Evolutionary conservation across 2,888 invertebrate species (phyloP).

Genomic region (Thecophora atra): DNA sequence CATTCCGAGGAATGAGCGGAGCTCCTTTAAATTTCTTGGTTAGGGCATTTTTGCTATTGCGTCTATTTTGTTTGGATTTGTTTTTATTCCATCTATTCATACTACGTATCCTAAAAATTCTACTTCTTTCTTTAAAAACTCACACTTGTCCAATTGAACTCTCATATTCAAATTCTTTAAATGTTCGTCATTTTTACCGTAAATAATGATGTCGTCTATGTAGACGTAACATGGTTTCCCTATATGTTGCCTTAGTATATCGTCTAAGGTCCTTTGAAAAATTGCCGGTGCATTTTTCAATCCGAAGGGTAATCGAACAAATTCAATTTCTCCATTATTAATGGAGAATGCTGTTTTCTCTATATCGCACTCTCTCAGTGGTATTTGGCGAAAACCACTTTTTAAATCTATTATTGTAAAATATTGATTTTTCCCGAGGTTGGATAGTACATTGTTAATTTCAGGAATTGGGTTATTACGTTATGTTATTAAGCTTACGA

Average conservation of each 20-base stretch:
- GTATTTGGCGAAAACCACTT: constrained; percentile 27
- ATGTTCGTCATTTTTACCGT: neutral
- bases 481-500: constrained; percentile 34
- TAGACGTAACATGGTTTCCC: constrained; percentile 28
- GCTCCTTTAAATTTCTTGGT: constrained; percentile 8
- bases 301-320: constrained; percentile 14
- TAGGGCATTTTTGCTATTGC: neutral
- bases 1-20: constrained; percentile 16
- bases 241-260: constrained; percentile 30
- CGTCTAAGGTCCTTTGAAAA: constrained; percentile 33
- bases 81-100: neutral
- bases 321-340: constrained; percentile 13
- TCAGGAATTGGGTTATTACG: constrained; percentile 37
- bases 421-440: constrained; percentile 21
- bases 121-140: constrained; percentile 2
- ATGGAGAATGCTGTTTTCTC: constrained; percentile 28
- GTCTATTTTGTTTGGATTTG: constrained; percentile 10
- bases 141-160: constrained; percentile 15
- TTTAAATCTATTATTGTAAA: constrained; percentile 29
- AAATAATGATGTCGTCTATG: constrained; percentile 32
- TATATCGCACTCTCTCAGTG: constrained; percentile 8
- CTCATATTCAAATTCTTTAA: neutral
- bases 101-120: constrained; percentile 20
- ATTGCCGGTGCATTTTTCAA: constrained; percentile 32
- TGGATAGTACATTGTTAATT: constrained; percentile 33